Percentiles rank a stretch among this genome's conserved stretches.
Conservation (phyloP, 2,797 vertebrate genomes). For the Peromyscus nudipes region DNA sequence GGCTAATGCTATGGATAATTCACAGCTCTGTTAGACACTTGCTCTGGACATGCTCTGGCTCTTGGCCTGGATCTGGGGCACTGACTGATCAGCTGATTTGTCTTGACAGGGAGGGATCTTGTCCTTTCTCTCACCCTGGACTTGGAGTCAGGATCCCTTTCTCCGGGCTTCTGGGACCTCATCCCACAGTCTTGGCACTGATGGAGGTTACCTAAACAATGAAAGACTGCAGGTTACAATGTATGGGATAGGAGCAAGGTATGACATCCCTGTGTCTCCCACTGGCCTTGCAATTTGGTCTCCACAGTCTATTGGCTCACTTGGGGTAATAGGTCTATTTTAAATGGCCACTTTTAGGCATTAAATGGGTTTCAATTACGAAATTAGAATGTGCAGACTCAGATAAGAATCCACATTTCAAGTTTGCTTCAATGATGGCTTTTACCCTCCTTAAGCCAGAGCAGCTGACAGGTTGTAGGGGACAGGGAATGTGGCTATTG, state of each 20-base stretch:
- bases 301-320: background rate
- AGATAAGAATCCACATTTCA: background rate
- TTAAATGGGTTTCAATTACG: slow-evolving; percentile 36
- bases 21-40: background rate
- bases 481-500: background rate
- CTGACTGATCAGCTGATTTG: background rate
- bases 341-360: slow-evolving; percentile 36
- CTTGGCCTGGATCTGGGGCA: background rate
- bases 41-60: background rate
- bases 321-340: slow-evolving; percentile 1
- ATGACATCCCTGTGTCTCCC: background rate
- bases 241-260: slow-evolving; percentile 12
- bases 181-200: background rate
- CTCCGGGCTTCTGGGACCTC: background rate
- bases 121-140: background rate
- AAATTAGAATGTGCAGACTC: background rate
- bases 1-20: background rate
- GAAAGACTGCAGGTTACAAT: slow-evolving; percentile 4
- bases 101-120: background rate
- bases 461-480: background rate
- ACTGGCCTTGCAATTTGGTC: background rate
- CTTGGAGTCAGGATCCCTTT: background rate
- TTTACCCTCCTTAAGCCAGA: background rate
- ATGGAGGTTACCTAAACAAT: rapidly evolving
- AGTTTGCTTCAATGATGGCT: background rate